Base-by-base conservation (phyloP, 2,888 invertebrate genomes). In the Lapara coniferarum region DNA sequence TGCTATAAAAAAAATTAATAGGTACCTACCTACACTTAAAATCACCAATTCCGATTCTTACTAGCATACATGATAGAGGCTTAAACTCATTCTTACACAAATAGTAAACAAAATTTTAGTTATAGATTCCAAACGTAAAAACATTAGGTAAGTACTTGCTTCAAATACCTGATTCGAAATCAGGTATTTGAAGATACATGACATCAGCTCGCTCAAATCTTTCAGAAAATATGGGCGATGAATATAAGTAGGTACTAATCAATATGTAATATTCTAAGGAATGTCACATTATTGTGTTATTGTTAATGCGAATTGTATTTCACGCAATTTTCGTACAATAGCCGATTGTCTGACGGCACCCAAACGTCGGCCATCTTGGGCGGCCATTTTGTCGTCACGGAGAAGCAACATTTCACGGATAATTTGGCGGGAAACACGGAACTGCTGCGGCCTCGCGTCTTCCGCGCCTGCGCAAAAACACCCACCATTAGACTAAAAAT, bases 341-440 rank as follows among this genome's bases (percentile, higher is more conserved):
- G 16, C 19, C 66, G 30, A 44, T 67, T 53, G 14, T 67, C 16
- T 16, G 44, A 67, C 25, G 19, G 68, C 68, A 53, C 59, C 68
- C 68, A 52, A 69, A 49, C 66, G 58, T 66, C 67, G 73, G 74
- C 72, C 71, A 72, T 73, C 66, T 72, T 66, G 44, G 69, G 69
- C 74, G 67, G 79, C 79, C 83, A 81, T 81, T 58, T 78, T 77
- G 80, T 69, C 77, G 78, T 83, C 81, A 79, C 81, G 82, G 73
- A 74, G 76, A 72, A 73, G 74, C 74, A 73, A 78, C 78, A 81
- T 80, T 84, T 81, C 81, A 81, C 83, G 81, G 81, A 78, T 77
- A 81, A 78, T 78, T 80, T 79, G 78, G 80, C 79, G 83, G 84
- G 80, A 81, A 84, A 82, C 81, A 75, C 86, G 88, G 88, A 88